Conservation (phyloP, 2,888 invertebrate species). For the Dryobotodes eremita region DNA sequence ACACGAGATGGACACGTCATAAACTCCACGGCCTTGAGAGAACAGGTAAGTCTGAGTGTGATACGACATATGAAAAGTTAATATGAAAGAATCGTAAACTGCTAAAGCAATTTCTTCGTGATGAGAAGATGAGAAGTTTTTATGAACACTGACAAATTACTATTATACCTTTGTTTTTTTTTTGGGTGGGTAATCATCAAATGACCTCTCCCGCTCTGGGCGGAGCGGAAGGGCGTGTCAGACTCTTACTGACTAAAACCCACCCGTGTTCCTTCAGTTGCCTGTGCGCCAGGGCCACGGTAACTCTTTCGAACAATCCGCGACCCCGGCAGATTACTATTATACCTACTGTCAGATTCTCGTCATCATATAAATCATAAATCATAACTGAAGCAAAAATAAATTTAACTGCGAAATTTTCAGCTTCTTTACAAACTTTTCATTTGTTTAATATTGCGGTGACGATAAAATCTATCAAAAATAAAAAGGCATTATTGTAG, state of each 20-base stretch:
- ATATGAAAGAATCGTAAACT: constrained; percentile 8
- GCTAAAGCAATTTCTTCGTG: neutral
- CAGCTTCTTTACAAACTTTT: too few species aligned
- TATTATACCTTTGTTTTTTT: too few species aligned
- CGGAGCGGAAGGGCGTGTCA: too few species aligned
- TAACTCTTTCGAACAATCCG: too few species aligned
- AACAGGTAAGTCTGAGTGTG: neutral
- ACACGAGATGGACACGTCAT: constrained; percentile 47
- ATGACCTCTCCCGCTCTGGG: too few species aligned
- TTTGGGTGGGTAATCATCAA: too few species aligned
- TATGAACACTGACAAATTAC: neutral
- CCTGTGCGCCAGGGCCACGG: too few species aligned
- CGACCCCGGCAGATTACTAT: neutral
- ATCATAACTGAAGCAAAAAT: neutral
- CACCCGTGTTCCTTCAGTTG: too few species aligned
- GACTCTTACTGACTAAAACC: too few species aligned
- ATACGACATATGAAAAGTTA: neutral
- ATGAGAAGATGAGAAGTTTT: neutral
- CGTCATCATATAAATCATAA: neutral
- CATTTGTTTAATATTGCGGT: too few species aligned
- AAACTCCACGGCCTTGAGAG: constrained; percentile 35
- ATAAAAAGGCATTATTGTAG: neutral
- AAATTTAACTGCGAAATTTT: neutral
- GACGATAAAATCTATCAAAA: too few species aligned
- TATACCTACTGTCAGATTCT: neutral